Percentiles rank a stretch among this genome's conserved stretches.
These are phyloP conservation scores for Lasius fuliginosus DNA, from an alignment of 2,888 invertebrate species.

Conservation along the genomic window DNA sequence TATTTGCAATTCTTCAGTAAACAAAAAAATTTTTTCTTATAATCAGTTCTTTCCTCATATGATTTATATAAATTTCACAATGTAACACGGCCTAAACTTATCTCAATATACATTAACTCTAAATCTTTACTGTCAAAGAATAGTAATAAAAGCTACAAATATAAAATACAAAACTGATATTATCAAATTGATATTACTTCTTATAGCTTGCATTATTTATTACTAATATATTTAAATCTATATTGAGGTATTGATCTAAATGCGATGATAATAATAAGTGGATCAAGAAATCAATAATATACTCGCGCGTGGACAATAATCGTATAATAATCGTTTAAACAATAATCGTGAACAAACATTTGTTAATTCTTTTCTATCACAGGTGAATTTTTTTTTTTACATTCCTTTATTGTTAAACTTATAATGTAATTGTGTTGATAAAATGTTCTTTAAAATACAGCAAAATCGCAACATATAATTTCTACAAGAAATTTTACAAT, in stretches of 20 bases:
- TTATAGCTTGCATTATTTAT: conserved; percentile 43
- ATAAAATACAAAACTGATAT: conserved; percentile 13
- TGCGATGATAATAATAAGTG: conserved; percentile 35
- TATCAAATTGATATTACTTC: conserved; percentile 11
- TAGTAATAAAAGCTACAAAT: conserved; percentile 14
- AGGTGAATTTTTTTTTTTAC: neutral
- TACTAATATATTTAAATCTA: conserved; percentile 28
- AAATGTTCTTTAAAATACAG: conserved; percentile 2
- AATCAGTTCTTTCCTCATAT: neutral
- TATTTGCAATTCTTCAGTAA: neutral
- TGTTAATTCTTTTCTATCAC: conserved; percentile 14
- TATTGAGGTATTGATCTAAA: conserved; percentile 28
- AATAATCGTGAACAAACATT: conserved; percentile 34
- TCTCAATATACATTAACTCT: neutral
- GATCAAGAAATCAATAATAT: conserved; percentile 45
- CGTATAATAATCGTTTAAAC: neutral
- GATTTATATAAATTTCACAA: conserved; percentile 6
- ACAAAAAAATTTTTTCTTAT: neutral
- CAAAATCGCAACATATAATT: conserved; percentile 25
- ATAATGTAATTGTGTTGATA: conserved; percentile 4
- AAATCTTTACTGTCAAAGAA: neutral
- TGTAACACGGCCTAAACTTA: neutral
- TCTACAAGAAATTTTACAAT: conserved; percentile 18
- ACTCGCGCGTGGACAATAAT: neutral
- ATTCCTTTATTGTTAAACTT: conserved; percentile 24